Conservation (phyloP, 2,113 vertebrate genomes). For the Megalops atlanticus region DNA sequence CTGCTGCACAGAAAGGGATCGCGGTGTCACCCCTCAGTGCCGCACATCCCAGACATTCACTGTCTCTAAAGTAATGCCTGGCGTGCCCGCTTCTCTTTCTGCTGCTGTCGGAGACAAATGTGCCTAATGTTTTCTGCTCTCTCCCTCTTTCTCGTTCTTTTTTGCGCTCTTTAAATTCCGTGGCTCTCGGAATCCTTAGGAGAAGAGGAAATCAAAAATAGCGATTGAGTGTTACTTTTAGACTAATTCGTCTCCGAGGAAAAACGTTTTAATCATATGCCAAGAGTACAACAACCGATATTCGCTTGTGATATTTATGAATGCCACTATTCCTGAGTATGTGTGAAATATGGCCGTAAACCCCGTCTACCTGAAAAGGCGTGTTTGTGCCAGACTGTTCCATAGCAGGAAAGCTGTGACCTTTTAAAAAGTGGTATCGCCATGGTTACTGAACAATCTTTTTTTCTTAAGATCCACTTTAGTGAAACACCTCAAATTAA, state of each 20-base stretch:
- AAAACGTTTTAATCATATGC: too few species aligned
- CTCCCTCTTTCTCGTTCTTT: too few species aligned
- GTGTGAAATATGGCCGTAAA: neutral
- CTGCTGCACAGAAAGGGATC: neutral
- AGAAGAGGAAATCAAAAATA: too few species aligned
- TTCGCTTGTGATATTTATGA: constrained; percentile 31
- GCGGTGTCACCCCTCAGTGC: neutral
- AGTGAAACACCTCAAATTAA: constrained; percentile 57
- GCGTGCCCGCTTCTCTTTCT: too few species aligned
- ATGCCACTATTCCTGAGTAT: neutral
- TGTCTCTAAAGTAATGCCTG: too few species aligned
- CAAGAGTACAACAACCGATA: constrained; percentile 13
- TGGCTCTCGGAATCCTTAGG: too few species aligned
- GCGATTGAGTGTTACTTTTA: neutral
- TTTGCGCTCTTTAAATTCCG: too few species aligned
- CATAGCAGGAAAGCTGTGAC: constrained; percentile 25
- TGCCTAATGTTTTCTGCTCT: too few species aligned
- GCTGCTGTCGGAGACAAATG: too few species aligned
- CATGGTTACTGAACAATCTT: constrained; percentile 61
- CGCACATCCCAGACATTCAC: neutral
- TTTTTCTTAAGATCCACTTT: constrained; percentile 53
- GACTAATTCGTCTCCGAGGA: too few species aligned
- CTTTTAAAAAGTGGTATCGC: constrained; percentile 62
- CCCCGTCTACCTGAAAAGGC: neutral
- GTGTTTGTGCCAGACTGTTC: neutral